Evolutionary conservation across 2,113 vertebrate species (phyloP).

Genomic region (Dasyprocta punctata): DNA sequence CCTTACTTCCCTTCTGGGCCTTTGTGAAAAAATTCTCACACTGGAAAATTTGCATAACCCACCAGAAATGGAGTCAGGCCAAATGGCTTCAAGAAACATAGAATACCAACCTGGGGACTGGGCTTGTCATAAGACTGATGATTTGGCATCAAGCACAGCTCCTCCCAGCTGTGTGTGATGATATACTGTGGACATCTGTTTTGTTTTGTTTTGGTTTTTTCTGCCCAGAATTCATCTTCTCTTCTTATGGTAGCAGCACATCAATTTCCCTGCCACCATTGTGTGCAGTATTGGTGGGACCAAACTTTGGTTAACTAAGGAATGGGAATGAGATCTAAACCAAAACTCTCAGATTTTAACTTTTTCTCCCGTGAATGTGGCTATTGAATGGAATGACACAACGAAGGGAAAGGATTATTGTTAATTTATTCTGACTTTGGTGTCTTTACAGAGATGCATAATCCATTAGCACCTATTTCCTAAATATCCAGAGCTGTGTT

Average conservation of each 20-base stretch:
- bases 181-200: background rate
- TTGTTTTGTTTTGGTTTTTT: background rate
- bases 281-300: background rate
- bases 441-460: background rate
- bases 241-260: background rate
- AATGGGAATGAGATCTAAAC: background rate
- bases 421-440: background rate
- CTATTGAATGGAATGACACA: background rate
- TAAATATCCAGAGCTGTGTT: background rate
- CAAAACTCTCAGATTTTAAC: background rate
- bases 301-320: background rate
- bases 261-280: background rate
- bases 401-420: background rate
- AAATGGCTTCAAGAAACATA: background rate
- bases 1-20: background rate
- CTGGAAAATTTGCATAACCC: background rate
- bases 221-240: background rate
- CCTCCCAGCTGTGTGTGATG: background rate
- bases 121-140: slow-evolving; percentile 11
- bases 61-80: background rate
- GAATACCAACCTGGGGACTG: background rate
- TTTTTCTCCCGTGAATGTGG: background rate
- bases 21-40: slow-evolving; percentile 36
- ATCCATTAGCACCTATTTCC: background rate
- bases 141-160: background rate